Conservation (phyloP, 1,140 invertebrate genomes). For the Ostrea denselamellosa region DNA sequence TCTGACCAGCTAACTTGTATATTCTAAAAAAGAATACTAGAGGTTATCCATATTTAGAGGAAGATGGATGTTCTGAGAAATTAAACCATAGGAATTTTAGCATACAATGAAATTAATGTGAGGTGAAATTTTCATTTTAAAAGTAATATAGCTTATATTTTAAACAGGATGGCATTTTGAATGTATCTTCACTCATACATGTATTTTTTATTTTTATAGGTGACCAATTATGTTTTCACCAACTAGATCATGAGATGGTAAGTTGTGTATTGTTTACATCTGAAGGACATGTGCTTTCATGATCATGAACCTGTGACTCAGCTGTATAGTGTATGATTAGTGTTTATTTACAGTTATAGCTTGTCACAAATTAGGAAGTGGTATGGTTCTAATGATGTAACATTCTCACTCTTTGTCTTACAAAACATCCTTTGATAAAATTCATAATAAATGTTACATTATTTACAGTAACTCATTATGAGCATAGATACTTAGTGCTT, state of each 20-base stretch:
- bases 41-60: not conserved
- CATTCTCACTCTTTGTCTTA: not conserved
- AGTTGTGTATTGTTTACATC: not conserved
- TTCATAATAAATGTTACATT: not conserved
- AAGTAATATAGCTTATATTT: not conserved
- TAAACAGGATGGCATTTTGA: not conserved
- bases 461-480: no score
- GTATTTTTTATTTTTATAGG: not conserved
- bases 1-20: not conserved
- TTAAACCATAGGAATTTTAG: no score
- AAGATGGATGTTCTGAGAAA: no score
- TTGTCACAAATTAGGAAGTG: not conserved
- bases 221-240: conserved; percentile 28
- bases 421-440: not conserved
- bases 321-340: not conserved
- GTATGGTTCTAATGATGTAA: not conserved
- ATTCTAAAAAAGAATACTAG: not conserved
- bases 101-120: no score
- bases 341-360: not conserved
- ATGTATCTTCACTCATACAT: not conserved
- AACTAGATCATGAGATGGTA: conserved; percentile 37
- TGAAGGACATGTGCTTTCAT: not conserved
- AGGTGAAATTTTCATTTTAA: no score
- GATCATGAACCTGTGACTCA: not conserved
- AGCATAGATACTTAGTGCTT: no score